A percentile compares a stretch with the other conserved stretches of the same genome.
Evolutionary conservation across 64 coral and sea anemone genomes (phyloP).

Genomic region (Cladopsammia gracilis): DNA sequence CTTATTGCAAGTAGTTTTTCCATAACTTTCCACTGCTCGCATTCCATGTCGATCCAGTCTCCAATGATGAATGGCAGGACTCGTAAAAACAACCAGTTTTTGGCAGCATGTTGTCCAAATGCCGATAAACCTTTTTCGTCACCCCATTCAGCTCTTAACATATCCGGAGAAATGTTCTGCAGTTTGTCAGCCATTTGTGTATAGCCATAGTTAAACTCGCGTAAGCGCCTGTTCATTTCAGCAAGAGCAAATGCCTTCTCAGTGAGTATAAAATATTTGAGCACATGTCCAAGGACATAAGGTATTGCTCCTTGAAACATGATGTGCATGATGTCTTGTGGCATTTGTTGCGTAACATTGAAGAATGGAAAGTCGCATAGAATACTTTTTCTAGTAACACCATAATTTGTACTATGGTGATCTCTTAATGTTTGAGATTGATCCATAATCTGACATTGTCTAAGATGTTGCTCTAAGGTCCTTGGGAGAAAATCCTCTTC

Average conservation of each 20-base stretch:
- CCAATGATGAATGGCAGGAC: slow-evolving; percentile 7
- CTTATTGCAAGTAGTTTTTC: slow-evolving; percentile 18
- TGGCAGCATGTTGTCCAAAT: slow-evolving; percentile 14
- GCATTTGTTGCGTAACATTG: slow-evolving; percentile 74
- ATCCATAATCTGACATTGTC: slow-evolving; percentile 34
- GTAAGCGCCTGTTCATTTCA: slow-evolving; percentile 19
- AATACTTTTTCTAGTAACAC: slow-evolving; percentile 62
- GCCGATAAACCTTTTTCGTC: slow-evolving; percentile 5
- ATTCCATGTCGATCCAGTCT: slow-evolving; percentile 18
- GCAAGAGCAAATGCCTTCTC: slow-evolving; percentile 24
- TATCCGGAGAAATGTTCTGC: background rate
- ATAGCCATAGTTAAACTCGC: slow-evolving; percentile 38
- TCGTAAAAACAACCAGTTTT: slow-evolving; percentile 32
- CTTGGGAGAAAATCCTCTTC: slow-evolving; percentile 72
- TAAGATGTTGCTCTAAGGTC: slow-evolving; percentile 43
- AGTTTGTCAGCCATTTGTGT: slow-evolving; percentile 26
- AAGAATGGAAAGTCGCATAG: slow-evolving; percentile 74
- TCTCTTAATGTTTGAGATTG: slow-evolving; percentile 25
- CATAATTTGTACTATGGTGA: slow-evolving; percentile 53
- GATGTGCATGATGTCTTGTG: slow-evolving; percentile 77
- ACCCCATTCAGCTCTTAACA: slow-evolving; percentile 19
- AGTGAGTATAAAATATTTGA: slow-evolving; percentile 18
- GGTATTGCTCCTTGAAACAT: slow-evolving; percentile 75
- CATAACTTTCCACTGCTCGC: background rate
- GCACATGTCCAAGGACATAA: slow-evolving; percentile 47